phyloP scores from a whole-genome alignment of 2,888 invertebrate genomes.

The Caenorhabditis plicata region DNA sequence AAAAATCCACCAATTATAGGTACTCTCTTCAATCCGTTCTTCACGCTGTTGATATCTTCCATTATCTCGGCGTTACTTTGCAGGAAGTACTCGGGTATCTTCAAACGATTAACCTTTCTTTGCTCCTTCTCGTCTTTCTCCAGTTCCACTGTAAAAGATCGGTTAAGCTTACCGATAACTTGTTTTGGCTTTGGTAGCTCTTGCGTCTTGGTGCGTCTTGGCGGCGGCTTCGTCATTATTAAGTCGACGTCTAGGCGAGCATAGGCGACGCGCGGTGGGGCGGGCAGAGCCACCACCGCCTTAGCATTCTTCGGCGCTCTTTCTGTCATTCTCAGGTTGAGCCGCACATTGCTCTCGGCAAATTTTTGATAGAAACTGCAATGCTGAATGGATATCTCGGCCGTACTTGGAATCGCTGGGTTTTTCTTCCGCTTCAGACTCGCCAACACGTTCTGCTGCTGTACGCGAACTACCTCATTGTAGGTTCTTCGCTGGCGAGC shows the following conservation, averaged over 20 bases:
- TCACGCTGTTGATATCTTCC: conserved; percentile 42
- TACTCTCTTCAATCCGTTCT: conserved; percentile 42
- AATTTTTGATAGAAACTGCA: conserved; percentile 55
- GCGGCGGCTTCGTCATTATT: conserved; percentile 9
- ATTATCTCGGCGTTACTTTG: conserved; percentile 35
- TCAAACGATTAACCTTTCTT: conserved; percentile 39
- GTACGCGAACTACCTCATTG: conserved; percentile 29
- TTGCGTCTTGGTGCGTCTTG: conserved; percentile 30
- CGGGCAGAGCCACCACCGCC: conserved; percentile 29
- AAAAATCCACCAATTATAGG: conserved; percentile 42
- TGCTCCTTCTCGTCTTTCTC: conserved; percentile 34
- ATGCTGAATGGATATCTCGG: conserved; percentile 62
- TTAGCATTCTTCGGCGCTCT: conserved; percentile 41
- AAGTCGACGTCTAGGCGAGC: conserved; percentile 35
- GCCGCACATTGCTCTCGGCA: conserved; percentile 54
- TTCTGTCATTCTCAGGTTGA: conserved; percentile 58
- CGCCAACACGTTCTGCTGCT: conserved; percentile 32
- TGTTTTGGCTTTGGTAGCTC: conserved; percentile 27
- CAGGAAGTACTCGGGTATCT: conserved; percentile 48
- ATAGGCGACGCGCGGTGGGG: conserved; percentile 38
- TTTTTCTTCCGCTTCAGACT: conserved; percentile 36
- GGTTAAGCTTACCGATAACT: conserved; percentile 35
- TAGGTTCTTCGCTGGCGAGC: conserved; percentile 30
- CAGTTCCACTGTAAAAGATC: conserved; percentile 38
- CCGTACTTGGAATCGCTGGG: conserved; percentile 35